Percentiles rank a stretch among this genome's conserved stretches.
Evolutionary conservation across 2,888 invertebrate genomes (phyloP).

Genomic region (Tetropium fuscum): DNA sequence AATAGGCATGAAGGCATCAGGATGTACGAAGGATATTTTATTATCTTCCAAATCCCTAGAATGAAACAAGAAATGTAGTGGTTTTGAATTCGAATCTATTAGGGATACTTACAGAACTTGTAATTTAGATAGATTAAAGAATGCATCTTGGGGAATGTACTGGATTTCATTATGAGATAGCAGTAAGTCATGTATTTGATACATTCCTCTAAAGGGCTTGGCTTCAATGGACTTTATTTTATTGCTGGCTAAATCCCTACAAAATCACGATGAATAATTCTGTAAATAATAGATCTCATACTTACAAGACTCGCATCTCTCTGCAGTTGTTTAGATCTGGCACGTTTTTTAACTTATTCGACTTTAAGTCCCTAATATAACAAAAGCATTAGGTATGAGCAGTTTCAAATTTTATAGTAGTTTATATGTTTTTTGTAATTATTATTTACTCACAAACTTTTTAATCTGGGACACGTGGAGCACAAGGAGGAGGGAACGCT

Average conservation of each 20-base stretch:
- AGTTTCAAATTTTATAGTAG: too few species aligned
- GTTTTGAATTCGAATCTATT: too few species aligned
- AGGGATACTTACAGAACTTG: conserved; percentile 84
- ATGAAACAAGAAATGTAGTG: neutral
- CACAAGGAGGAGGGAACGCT: conserved; percentile 83
- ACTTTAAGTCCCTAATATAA: conserved; percentile 80
- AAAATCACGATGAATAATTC: conserved; percentile 41
- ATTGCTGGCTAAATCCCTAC: conserved; percentile 91
- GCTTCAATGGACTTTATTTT: conserved; percentile 78
- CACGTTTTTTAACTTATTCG: conserved; percentile 80
- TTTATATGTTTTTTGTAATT: too few species aligned
- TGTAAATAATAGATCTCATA: conserved; percentile 52
- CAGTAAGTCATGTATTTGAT: conserved; percentile 84
- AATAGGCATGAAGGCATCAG: conserved; percentile 84
- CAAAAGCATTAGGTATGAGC: too few species aligned
- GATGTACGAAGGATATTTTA: conserved; percentile 84
- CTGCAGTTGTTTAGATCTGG: conserved; percentile 84
- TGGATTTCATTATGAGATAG: conserved; percentile 85
- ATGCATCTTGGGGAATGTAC: conserved; percentile 80
- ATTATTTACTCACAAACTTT: conserved; percentile 88
- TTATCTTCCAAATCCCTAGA: conserved; percentile 92
- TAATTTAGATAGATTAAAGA: conserved; percentile 81
- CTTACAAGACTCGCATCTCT: conserved; percentile 89
- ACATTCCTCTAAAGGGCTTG: conserved; percentile 78
- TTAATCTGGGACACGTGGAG: conserved; percentile 80